Percentiles rank a stretch among this genome's conserved stretches.
phyloP scores from a whole-genome alignment of 2,888 invertebrate species.

The Coelinius sp. region DNA sequence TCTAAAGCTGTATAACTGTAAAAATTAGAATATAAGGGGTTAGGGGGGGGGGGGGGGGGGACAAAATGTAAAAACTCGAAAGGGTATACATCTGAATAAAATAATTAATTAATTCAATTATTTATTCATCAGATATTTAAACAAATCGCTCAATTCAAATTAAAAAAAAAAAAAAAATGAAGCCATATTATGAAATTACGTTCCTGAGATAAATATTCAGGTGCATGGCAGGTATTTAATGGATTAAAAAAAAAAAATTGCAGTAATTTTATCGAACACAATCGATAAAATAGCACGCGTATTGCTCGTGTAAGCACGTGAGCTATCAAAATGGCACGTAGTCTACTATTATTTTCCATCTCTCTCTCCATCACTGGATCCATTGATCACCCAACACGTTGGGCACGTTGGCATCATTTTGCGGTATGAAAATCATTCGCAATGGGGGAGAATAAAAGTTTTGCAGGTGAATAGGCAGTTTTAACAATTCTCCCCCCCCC shows the following conservation, averaged over 20 bases:
- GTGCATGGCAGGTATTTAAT: background rate
- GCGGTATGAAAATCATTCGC: conserved; percentile 11
- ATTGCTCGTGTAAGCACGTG: background rate
- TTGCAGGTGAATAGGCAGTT: conserved; percentile 18
- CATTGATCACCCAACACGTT: background rate
- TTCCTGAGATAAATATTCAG: background rate
- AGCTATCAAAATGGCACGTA: background rate
- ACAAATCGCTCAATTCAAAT: no score
- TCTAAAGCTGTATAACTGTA: no score
- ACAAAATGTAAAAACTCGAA: no score
- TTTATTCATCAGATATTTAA: no score
- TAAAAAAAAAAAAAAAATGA: background rate
- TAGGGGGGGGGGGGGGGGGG: no score
- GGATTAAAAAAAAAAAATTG: background rate
- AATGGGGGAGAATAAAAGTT: background rate
- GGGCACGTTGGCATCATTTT: background rate
- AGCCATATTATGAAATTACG: background rate
- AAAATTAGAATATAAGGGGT: no score
- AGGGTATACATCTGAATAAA: no score
- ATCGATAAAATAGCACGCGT: background rate
- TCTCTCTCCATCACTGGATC: conserved; percentile 36
- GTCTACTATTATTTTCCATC: conserved; percentile 27
- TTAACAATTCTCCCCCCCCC: background rate
- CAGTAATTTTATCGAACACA: conserved; percentile 9
- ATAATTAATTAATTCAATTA: no score